Conservation (phyloP, 1,140 invertebrate genomes). For the Zaprionus ghesquierei region DNA sequence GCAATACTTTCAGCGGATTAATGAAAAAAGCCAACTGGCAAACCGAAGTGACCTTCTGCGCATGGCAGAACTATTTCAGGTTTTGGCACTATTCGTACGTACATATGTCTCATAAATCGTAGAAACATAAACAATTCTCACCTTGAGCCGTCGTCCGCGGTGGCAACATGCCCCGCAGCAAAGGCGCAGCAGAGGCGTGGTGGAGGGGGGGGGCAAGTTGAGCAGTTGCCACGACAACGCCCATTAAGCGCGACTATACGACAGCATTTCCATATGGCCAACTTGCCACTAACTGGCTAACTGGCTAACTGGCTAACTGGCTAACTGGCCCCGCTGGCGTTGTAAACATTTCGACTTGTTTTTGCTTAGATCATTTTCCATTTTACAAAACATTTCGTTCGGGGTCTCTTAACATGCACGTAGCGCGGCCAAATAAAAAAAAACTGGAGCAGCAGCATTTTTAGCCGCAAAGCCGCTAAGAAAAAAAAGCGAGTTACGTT, state of each 20-base stretch:
- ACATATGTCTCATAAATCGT: slow-evolving; percentile 5
- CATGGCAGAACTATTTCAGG: background rate
- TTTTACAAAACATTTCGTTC: slow-evolving; percentile 48
- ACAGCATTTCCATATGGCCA: background rate
- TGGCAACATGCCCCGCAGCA: background rate
- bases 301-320: background rate
- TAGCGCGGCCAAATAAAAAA: slow-evolving; percentile 24
- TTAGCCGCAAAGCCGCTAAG: slow-evolving; percentile 30
- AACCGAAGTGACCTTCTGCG: slow-evolving; percentile 11
- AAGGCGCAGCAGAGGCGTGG: background rate
- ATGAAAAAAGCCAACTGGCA: background rate
- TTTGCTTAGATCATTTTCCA: slow-evolving; percentile 49
- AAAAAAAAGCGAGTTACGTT: slow-evolving; percentile 29
- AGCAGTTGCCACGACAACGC: background rate
- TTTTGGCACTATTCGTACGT: slow-evolving; percentile 1
- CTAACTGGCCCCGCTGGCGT: slow-evolving; percentile 15
- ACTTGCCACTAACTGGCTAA: too few relatives aligned
- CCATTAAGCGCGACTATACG: background rate
- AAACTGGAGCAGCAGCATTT: slow-evolving; percentile 67
- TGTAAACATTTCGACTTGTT: slow-evolving; percentile 63
- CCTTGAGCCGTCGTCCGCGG: slow-evolving; percentile 34
- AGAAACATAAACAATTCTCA: slow-evolving; percentile 24
- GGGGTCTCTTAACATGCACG: slow-evolving; percentile 53
- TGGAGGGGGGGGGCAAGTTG: background rate
- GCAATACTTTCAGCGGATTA: background rate